phyloP scores from a whole-genome alignment of 2,888 invertebrate genomes.

The Ormyrus pomaceus region DNA sequence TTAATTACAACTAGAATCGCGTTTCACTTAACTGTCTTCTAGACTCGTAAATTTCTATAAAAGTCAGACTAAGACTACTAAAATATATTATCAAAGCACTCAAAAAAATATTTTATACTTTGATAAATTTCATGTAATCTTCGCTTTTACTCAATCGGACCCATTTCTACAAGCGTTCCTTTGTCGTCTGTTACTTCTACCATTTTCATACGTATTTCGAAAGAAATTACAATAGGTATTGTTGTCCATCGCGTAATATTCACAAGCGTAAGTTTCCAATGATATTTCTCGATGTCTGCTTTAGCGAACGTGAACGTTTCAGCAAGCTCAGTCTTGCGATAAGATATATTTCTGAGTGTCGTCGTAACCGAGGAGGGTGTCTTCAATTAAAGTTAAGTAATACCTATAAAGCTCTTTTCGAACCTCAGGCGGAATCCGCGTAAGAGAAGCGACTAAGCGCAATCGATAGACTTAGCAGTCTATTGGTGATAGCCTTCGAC shows the following conservation, averaged over 20 bases:
- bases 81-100: constrained; percentile 14
- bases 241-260: too few species aligned
- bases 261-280: neutral
- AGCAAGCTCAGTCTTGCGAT: constrained; percentile 7
- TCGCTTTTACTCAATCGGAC: constrained; percentile 20
- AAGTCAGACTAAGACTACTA: constrained; percentile 6
- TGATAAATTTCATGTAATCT: constrained; percentile 24
- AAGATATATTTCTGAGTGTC: constrained; percentile 33
- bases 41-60: constrained; percentile 44
- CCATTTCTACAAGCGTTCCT: neutral
- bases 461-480: constrained; percentile 60
- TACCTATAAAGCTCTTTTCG: neutral
- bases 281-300: constrained; percentile 22
- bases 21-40: constrained; percentile 40
- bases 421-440: neutral
- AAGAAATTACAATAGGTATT: too few species aligned
- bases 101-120: constrained; percentile 44
- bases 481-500: constrained; percentile 70
- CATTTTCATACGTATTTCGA: too few species aligned
- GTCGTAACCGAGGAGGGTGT: neutral
- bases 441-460: constrained; percentile 19
- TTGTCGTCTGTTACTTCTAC: neutral
- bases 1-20: constrained; percentile 30
- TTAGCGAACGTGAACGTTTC: constrained; percentile 49
- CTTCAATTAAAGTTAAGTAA: neutral